Base-by-base conservation (phyloP, 1,140 invertebrate species). In the Drosophila carrolli region DNA sequence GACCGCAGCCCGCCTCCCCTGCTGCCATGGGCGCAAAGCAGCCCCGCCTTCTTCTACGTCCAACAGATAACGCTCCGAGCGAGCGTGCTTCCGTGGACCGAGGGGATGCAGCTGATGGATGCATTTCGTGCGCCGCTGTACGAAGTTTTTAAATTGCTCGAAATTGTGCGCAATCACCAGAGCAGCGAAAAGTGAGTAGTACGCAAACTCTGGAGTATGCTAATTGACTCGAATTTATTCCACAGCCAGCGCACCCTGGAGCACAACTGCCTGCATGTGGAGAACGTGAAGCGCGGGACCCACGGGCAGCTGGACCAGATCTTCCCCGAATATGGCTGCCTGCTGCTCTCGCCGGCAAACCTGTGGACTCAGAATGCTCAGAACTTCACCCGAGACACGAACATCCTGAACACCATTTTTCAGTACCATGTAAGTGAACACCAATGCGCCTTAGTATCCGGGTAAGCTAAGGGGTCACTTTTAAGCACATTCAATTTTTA, bases 271-370 rank as follows among this genome's bases (percentile, higher is more conserved):
- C 94, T 98, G 41, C 97, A 97, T 90, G 95, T 99, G 43, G 97
- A 98, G 84, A 95, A 95, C 63, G 94, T 97, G 1, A 96, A 96
- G 78, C 94, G 94, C 61, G 93, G 78, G 93, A 94, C 72, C 84
- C 83, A 89, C 50, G 71, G 75, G 27, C 93, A 72, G 91, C 93
- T 91, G 89, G 92, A 84, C 83, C 94, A 93, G 82, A 93, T 97
- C 63, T 93, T 98, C 29, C 98, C 98, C 0, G 96, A 98, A 91
- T 98, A 98, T 91, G 96, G 95, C 91, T 99, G 98, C 92, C 93
- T 99, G 0, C 93, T 98, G n/a, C 92, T 99, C 0, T 99, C 98
- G 4, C 98, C 98, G 0, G 97, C 97, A 0, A 98, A 98, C 93
- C 94, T 99, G 29, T 99, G 98, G 98, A 95, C 96, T 66, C 95